Conservation (phyloP, 2,797 vertebrate genomes). For the Numenius phaeopus region DNA sequence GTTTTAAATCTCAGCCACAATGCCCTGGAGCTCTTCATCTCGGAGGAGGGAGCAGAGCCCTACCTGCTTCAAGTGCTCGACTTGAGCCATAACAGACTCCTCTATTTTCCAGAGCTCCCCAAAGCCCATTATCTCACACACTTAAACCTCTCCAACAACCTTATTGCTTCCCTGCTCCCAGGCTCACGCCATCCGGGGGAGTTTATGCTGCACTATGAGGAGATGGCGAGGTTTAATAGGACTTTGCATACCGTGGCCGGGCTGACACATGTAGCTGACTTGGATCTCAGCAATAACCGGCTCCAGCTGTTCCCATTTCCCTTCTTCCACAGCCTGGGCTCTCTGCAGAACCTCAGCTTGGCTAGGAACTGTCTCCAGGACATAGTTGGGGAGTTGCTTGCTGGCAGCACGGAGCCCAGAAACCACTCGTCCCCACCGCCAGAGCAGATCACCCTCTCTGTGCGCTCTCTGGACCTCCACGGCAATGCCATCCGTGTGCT, state of each 20-base stretch:
- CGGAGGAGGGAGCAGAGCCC: constrained; percentile 22
- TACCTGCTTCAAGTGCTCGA: constrained; percentile 83
- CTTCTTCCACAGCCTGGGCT: constrained; percentile 78
- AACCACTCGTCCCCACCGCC: not conserved
- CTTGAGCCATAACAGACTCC: constrained; percentile 84
- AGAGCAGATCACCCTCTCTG: not conserved
- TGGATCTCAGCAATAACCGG: constrained; percentile 86
- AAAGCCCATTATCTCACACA: constrained; percentile 72
- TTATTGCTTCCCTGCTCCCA: constrained; percentile 73
- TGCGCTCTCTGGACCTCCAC: constrained; percentile 42
- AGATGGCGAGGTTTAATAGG: constrained; percentile 47
- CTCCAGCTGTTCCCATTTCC: constrained; percentile 78
- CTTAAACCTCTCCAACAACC: constrained; percentile 85
- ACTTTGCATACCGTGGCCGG: not conserved
- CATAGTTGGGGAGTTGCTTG: not conserved
- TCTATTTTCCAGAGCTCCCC: constrained; percentile 82
- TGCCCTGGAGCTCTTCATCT: constrained; percentile 81
- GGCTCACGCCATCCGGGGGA: constrained; percentile 31
- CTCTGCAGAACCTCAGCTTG: constrained; percentile 80
- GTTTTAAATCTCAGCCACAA: constrained; percentile 84
- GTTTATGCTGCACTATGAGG: constrained; percentile 65
- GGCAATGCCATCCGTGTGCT: constrained; percentile 24
- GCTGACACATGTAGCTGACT: constrained; percentile 66
- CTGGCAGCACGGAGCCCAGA: not conserved
- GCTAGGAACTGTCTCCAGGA: constrained; percentile 83